Evolutionary conservation across 2,113 vertebrate genomes (phyloP), one percentile per base, ranked within the genome.

Genomic region (Onychostruthus taczanowskii): DNA sequence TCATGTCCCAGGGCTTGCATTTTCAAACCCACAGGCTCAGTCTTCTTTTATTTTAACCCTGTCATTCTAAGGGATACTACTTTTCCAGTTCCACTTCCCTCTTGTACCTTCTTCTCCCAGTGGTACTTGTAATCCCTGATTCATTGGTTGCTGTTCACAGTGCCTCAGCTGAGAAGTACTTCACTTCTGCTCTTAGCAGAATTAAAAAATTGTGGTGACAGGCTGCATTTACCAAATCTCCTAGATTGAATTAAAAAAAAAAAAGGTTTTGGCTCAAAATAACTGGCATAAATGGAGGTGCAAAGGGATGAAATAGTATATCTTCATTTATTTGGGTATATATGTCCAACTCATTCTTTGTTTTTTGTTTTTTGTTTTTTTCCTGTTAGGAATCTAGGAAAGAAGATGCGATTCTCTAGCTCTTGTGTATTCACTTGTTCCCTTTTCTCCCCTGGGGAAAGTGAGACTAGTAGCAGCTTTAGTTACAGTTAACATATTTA

Each of bases 401-500:
- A 85, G 53, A 76, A 49, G n/a, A 53, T 68, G 31, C 12, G 3
- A 0, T 87, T 91, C 52, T 70, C 8, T 3, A 74, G 16, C 27
- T 18, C 7, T 24, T 8, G 2, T 27, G 24, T 67, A 37, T 84
- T 95, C 46, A 63, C 64, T 89, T 80, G 43, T 33, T 56, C 49
- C 30, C 16, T 63, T 56, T 31, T 74, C 47, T 7, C 5, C 50
- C 39, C 50, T 49, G 31, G 81, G 55, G 63, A 72, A 56, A 55
- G 72, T 76, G 72, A 81, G 49, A 27, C 55, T 80, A n/a, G 28
- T 78, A 78, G 52, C 52, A 92, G 52, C 68, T 90, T 93, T 96
- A 96, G 87, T 96, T 95, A 96, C 92, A 92, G 61, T 93, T 96
- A 87, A 94, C 68, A 49, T 67, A 23, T 67, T 92, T 90, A 93